These are phyloP conservation scores for Argynnis bischoffii DNA, from an alignment of 2,888 invertebrate genomes.

Conservation along the genomic window DNA sequence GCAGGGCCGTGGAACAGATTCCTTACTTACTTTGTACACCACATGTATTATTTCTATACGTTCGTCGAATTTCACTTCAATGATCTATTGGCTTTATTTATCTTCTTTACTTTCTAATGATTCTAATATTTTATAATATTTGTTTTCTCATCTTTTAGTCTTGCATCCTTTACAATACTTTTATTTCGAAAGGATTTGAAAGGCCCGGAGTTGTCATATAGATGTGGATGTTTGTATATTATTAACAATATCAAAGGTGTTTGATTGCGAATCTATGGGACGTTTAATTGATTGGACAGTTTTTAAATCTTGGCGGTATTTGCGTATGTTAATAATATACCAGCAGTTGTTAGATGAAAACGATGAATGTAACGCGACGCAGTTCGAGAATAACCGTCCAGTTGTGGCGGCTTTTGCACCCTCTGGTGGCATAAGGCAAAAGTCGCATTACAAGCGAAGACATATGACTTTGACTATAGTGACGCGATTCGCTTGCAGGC, in stretches of 20 bases:
- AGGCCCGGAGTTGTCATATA: constrained; percentile 67
- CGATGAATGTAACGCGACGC: constrained; percentile 64
- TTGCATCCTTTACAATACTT: constrained; percentile 37
- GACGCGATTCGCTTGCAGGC: constrained; percentile 59
- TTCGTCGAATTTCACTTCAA: constrained; percentile 47
- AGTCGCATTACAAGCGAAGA: constrained; percentile 63
- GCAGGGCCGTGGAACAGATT: constrained; percentile 71
- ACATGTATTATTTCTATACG: constrained; percentile 43
- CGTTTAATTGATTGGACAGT: constrained; percentile 6
- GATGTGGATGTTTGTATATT: constrained; percentile 50
- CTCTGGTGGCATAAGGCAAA: constrained; percentile 67
- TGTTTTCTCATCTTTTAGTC: constrained; percentile 32
- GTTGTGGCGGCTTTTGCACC: constrained; percentile 77
- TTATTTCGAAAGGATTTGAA: constrained; percentile 50
- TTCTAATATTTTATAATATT: constrained; percentile 27
- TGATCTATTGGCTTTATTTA: constrained; percentile 36
- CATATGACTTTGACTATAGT: constrained; percentile 47
- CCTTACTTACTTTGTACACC: constrained; percentile 43
- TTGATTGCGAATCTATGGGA: constrained; percentile 21
- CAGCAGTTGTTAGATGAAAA: constrained; percentile 43
- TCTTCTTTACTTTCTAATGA: constrained; percentile 25
- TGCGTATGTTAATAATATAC: constrained; percentile 45
- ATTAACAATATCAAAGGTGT: constrained; percentile 50
- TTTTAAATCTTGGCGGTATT: constrained; percentile 36
- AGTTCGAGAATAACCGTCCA: constrained; percentile 80